Base-by-base conservation (phyloP, 2,888 invertebrate genomes). In the Xanthia togata region DNA sequence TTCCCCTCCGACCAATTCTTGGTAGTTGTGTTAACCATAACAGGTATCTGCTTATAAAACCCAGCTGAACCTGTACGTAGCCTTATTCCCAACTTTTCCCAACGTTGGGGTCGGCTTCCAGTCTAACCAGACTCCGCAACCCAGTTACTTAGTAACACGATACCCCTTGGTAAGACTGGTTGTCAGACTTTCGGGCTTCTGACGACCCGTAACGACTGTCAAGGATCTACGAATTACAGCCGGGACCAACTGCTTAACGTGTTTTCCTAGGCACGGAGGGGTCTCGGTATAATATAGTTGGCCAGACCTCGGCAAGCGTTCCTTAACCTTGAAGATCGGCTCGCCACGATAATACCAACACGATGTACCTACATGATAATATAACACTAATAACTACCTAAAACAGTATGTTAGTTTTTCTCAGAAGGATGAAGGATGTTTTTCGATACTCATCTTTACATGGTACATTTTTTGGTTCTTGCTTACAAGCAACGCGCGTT, bases 341-440 rank as follows among this genome's bases (percentile, higher is more conserved):
- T 11, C 23, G 5, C 60, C 31, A 20, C 35, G 60, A 31, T n/a
- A n/a, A n/a, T n/a, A n/a, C n/a, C n/a, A n/a, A n/a, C n/a, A n/a
- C n/a, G 11, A 23, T 63, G 31, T 59, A 59, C 6, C 14, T 6
- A 5, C 47, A 53, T 6, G 31, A 31, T n/a, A 53, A 44, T n/a
- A 50, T 41, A 23, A 17, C 41, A 41, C 14, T n/a, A 12, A 60
- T 17, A 31, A 53, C 23, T 55, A 44, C 70, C 55, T 17, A 0
- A 41, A 23, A 47, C 9, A 35, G 17, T 70, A n/a, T 38, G 79
- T 70, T 20, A 62, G 9, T 63, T 17, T n/a, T 77, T 77, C 77
- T 38, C 31, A 79, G 77, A 77, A 77, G 62, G 72, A 72, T 71
- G n/a, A 9, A 1, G 6, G 2, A 47, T 20, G 9, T 53, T 38